Base-by-base conservation (phyloP, 2,888 invertebrate species). In the Cyclophora albipunctata region DNA sequence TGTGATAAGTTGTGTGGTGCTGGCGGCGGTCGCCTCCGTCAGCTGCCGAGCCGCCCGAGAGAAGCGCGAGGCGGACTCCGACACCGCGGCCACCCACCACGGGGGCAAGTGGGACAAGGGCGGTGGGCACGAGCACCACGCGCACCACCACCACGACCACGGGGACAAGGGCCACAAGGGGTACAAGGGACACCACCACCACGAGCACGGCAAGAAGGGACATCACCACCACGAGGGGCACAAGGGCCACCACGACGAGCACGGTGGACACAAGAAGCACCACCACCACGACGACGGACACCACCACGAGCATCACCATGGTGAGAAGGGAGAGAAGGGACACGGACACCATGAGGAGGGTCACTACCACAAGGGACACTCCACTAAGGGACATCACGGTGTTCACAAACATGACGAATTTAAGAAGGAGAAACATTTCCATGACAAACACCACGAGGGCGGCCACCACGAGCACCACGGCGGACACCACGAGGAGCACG, bases 371-470 rank as follows among this genome's bases (percentile, higher is more conserved):
- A 96, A 96, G 70, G 95, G 95, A 0, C 95, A 96, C 80, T 93
- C 93, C 63, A 95, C 95, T 59, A 94, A 96, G 75, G 95, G 96
- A 51, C 94, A 95, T 64, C 96, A 96, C 70, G 93, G 95, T 63
- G 92, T 95, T 3, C 95, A 96, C 81, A 96, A 96, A 73, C 85
- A 94, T 60, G 94, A 96, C 77, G 96, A 96, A 81, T 95, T 92
- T 81, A 94, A 95, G 75, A 95, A 96, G 73, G 93, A 95, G 67
- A 95, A 95, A 71, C 94, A 96, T 72, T 95, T 94, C 91, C 95
- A 93, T 75, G 95, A 96, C 66, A 93, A 95, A 69, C 93, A 94
- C 67, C 94, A 95, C 67, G 94, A 94, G 55, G 92, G 92, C 50
- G 95, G 94, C 0, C 93, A 93, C 62, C 94, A 95, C 73, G 93